phyloP scores from a whole-genome alignment of 2,113 vertebrate species.

The Pelusios castaneus region DNA sequence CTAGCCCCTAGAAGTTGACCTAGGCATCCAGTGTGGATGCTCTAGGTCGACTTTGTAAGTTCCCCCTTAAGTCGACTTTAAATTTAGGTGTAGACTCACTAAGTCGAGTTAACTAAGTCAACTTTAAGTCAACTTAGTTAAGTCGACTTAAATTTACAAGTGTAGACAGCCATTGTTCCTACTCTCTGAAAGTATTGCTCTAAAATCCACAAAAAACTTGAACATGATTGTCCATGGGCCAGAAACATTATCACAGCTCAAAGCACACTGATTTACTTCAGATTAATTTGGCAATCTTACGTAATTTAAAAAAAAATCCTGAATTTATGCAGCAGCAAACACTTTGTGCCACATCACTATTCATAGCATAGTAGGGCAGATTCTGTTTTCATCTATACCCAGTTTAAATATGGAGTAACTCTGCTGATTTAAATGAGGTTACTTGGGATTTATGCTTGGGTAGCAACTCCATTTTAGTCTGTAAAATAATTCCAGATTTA shows the following conservation, averaged over 20 bases:
- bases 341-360: neutral
- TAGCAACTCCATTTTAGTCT: neutral
- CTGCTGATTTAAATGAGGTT: neutral
- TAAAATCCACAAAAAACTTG: neutral
- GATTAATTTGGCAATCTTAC: neutral
- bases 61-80: too few relatives aligned
- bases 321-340: neutral
- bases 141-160: too few relatives aligned
- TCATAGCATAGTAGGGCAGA: neutral
- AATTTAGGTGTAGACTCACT: too few relatives aligned
- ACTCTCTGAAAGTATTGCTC: neutral
- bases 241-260: neutral
- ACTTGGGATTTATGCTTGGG: neutral
- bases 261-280: neutral
- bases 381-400: neutral
- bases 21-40: too few relatives aligned
- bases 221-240: too few relatives aligned
- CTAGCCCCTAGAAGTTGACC: too few relatives aligned
- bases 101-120: too few relatives aligned
- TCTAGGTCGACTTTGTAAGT: too few relatives aligned
- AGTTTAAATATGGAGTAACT: neutral
- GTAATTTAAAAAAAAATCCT: neutral
- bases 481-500: neutral
- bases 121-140: too few relatives aligned
- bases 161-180: too few relatives aligned